Base-by-base conservation (phyloP, 2,888 invertebrate genomes). In the Pristionchus fissidentatus region DNA sequence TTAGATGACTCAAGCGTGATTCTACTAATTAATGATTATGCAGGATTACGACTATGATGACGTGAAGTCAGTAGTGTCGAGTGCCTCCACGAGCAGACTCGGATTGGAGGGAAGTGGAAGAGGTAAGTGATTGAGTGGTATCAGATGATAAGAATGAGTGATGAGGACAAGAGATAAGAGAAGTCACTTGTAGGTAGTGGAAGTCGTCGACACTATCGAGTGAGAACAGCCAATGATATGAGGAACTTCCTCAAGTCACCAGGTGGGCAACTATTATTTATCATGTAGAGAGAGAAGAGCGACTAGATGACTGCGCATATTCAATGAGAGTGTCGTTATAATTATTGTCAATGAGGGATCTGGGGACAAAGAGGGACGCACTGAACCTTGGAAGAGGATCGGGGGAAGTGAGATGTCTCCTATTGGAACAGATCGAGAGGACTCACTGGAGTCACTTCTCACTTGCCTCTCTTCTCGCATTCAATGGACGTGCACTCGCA, bases 11-110 rank as follows among this genome's bases (percentile, higher is more conserved):
- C 19, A 19, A 49, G 13, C 19, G 49, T 15, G 10, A 19, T 49
- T 15, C 49, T 19, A 49, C 49, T 7, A 15, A 75, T 10, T 7
- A 75, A 5, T 46, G 29, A 7, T 26, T 46, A 41, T 41, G 35
- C 38, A 82, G 70, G 38, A 70, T n/a, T 49, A 52, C n/a, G 82
- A 82, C 35, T 82, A 70, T 52, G 82, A 82, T 22, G 82, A 82
- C 29, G 22, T 35, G 32, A 82, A 82, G 35, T 82, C 82, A n/a
- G 49, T 49, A 0, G 35, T 82, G 4, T 82, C 82, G 8, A 26
- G 70, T 0, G 82, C 82, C 8, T 82, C 82, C 4, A 82, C 82
- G 19, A 70, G 70, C 49, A 81, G 62, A 81, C 46, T 81, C n/a
- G 62, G 60, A 43, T 7, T 82, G 49, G 70, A 82, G 46, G 82